phyloP scores from a whole-genome alignment of 2,797 vertebrate genomes.

The Dromococcyx pavoninus region DNA sequence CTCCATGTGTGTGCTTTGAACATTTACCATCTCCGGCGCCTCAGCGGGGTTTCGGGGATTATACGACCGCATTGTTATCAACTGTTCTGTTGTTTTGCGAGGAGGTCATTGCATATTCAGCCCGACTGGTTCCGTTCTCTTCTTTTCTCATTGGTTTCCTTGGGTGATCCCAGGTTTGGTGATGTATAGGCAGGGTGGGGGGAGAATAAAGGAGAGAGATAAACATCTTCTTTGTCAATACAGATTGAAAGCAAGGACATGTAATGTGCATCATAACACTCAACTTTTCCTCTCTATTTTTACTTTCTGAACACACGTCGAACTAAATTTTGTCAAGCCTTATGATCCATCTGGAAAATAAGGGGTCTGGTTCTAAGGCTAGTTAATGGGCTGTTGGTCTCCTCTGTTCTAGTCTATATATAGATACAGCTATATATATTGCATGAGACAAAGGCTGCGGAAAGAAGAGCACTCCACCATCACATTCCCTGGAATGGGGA shows the following conservation, averaged over 20 bases:
- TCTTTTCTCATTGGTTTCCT: slow-evolving; percentile 97
- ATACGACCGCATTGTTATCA: slow-evolving; percentile 88
- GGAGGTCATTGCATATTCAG: slow-evolving; percentile 95
- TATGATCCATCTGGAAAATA: background rate
- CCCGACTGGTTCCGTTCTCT: slow-evolving; percentile 88
- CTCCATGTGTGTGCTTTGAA: slow-evolving; percentile 51
- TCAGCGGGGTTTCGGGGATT: slow-evolving; percentile 57
- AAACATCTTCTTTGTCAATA: slow-evolving; percentile 15
- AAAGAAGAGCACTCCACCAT: background rate
- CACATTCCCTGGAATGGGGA: background rate
- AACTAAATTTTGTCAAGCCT: background rate
- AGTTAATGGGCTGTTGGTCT: background rate
- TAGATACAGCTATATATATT: background rate
- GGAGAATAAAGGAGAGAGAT: slow-evolving; percentile 56
- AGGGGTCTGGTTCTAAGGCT: background rate
- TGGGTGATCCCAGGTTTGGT: background rate
- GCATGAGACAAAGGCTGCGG: background rate
- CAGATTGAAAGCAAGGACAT: background rate
- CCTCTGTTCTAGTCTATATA: background rate
- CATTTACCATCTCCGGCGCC: slow-evolving; percentile 61
- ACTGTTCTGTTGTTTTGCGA: slow-evolving; percentile 86
- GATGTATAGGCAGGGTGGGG: background rate
- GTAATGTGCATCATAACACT: background rate
- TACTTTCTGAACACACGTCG: background rate
- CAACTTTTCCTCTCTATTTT: background rate